Evolutionary conservation across 2,797 vertebrate species (phyloP).

Genomic region (Myripristis jacobus): DNA sequence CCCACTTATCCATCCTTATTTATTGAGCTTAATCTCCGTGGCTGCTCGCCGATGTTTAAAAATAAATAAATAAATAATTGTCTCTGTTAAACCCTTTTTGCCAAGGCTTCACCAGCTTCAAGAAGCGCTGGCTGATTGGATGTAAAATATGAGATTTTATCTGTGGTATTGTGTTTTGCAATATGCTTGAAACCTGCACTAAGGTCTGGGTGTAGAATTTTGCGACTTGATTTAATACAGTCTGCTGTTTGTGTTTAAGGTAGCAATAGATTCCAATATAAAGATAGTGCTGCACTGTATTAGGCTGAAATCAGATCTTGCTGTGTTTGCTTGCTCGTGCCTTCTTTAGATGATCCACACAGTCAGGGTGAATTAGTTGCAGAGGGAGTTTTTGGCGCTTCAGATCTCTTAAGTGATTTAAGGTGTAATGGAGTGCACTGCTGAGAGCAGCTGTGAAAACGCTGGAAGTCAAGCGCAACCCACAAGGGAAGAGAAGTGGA

Average conservation of each 20-base stretch:
- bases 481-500: constrained; percentile 71
- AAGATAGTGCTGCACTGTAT: constrained; percentile 49
- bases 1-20: constrained; percentile 78
- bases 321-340: constrained; percentile 61
- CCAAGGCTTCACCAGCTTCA: constrained; percentile 24
- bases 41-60: constrained; percentile 60
- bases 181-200: constrained; percentile 25
- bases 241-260: constrained; percentile 25
- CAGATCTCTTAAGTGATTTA: constrained; percentile 84
- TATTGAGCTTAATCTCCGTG: constrained; percentile 75
- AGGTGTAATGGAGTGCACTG: constrained; percentile 84
- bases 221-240: constrained; percentile 48
- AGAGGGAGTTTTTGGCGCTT: constrained; percentile 77
- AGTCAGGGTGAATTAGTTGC: constrained; percentile 79
- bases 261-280: constrained; percentile 35
- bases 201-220: constrained; percentile 22
- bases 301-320: constrained; percentile 59
- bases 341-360: constrained; percentile 69
- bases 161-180: constrained; percentile 28
- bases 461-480: constrained; percentile 79
- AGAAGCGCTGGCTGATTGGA: constrained; percentile 9
- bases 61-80: constrained; percentile 58
- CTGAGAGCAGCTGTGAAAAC: constrained; percentile 82
- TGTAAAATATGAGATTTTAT: constrained; percentile 60
- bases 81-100: constrained; percentile 53